Evolutionary conservation across 1,140 invertebrate species (phyloP), one percentile per base, ranked within the genome.

Genomic region (Cepaea nemoralis): DNA sequence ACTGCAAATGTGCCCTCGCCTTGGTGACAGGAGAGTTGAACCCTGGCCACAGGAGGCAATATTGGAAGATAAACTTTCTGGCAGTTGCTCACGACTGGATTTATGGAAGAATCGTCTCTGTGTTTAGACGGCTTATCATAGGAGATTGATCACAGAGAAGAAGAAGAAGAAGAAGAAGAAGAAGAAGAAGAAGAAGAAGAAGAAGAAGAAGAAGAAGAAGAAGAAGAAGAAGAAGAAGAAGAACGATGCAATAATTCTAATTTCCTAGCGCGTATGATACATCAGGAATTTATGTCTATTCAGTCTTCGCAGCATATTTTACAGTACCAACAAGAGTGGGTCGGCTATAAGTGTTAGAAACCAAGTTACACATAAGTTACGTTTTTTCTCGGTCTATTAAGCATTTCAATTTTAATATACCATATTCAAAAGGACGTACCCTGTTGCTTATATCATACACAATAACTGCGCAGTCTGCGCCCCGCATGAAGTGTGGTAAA

Each of bases 371-470:
- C n/a, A n/a, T n/a, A n/a, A n/a, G n/a, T n/a, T n/a, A n/a, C n/a
- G n/a, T n/a, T n/a, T n/a, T n/a, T n/a, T n/a, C n/a, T n/a, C n/a
- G n/a, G n/a, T n/a, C n/a, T n/a, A n/a, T n/a, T n/a, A n/a, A n/a
- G n/a, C n/a, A n/a, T n/a, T n/a, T n/a, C n/a, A n/a, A n/a, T n/a
- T n/a, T n/a, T n/a, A n/a, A n/a, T n/a, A n/a, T n/a, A n/a, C n/a
- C n/a, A n/a, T n/a, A n/a, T n/a, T n/a, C n/a, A 48, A 16, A 27
- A 3, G 10, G 59, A 27, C 73, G 63, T 76, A 83, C 84, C 66
- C 35, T 80, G 31, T 80, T 81, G 39, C 81, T 83, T 12, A 85
- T 63, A 67, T 85, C 85, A 78, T 82, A 85, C 8, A 85, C 85
- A 31, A 85, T 63, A 31, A 85, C 22, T 40, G 83, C 85, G 8